phyloP scores from a whole-genome alignment of 2,113 vertebrate genomes.

The Phyllostomus discolor region DNA sequence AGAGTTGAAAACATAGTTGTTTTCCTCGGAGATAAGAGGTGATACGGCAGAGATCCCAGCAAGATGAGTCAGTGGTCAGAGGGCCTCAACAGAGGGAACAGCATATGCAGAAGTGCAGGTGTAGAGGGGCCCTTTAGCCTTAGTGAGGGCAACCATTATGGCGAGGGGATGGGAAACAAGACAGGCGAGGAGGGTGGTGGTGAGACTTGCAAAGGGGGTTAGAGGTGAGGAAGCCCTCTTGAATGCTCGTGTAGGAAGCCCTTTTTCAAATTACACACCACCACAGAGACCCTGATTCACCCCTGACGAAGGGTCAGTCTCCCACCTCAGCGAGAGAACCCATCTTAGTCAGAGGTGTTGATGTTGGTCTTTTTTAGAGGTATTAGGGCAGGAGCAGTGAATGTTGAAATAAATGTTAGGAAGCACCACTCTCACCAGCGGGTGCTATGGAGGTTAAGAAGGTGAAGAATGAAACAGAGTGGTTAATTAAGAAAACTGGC shows the following conservation, averaged over 20 bases:
- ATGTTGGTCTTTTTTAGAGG: neutral
- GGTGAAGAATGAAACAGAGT: neutral
- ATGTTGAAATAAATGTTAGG: neutral
- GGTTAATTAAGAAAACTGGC: neutral
- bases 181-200: accelerated
- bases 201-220: too few relatives aligned
- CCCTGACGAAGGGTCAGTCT: neutral
- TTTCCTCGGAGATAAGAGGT: neutral
- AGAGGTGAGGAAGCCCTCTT: neutral
- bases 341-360: neutral
- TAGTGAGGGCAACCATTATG: accelerated
- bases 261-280: neutral
- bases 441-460: neutral
- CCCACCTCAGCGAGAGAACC: neutral
- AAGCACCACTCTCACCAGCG: neutral
- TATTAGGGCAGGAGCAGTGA: neutral
- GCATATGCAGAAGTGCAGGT: neutral
- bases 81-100: neutral
- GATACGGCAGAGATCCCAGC: neutral
- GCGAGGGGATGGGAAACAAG: neutral
- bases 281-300: neutral
- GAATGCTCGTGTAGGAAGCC: neutral
- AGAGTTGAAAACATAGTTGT: neutral
- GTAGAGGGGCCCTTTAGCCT: neutral
- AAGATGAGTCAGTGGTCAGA: neutral